Conservation (phyloP, 2,113 vertebrate species). For the Anas platyrhynchos region DNA sequence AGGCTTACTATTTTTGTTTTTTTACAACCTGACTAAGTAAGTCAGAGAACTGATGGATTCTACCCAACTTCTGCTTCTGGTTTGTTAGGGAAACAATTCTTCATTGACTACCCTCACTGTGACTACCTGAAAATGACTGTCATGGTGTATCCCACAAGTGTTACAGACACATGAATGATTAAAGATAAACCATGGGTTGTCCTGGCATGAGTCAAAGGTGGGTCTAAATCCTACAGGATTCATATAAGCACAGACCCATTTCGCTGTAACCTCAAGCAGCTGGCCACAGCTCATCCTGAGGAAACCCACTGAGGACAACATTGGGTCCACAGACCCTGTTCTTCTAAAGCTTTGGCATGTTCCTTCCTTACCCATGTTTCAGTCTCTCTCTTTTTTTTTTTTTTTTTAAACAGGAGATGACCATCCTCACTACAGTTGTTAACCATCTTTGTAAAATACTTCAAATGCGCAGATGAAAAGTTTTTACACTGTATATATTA, state of each 20-base stretch:
- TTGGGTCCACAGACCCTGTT: background rate
- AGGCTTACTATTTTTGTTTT: background rate
- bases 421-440: background rate
- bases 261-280: background rate
- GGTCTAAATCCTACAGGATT: background rate
- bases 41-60: background rate
- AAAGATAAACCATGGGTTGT: background rate
- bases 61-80: background rate
- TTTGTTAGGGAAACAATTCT: background rate
- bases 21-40: background rate
- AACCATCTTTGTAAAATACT: background rate
- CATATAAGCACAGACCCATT: fast-evolving
- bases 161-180: background rate
- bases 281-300: fast-evolving
- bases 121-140: background rate
- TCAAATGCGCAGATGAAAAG: background rate
- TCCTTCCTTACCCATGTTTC: background rate
- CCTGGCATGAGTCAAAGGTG: background rate
- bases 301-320: background rate
- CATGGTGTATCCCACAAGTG: background rate
- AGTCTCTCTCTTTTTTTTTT: background rate
- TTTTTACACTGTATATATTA: background rate
- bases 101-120: background rate
- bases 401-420: background rate
- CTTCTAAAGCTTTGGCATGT: background rate